Evolutionary conservation across 2,113 vertebrate species (phyloP).

Genomic region (Burhinus bistriatus): DNA sequence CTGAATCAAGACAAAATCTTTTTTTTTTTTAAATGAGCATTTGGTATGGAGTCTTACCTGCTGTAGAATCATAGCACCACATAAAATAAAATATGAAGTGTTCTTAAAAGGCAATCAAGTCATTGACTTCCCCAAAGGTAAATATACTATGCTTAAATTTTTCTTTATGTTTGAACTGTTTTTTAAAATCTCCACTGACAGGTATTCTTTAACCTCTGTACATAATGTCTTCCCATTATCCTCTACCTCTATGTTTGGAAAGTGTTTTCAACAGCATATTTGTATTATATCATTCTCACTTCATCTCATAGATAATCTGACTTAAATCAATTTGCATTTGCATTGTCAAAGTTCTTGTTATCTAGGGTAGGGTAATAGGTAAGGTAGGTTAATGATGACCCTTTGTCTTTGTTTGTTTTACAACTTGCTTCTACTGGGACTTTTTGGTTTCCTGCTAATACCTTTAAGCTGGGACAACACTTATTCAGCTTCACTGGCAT

Average conservation of each 20-base stretch:
- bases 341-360: neutral
- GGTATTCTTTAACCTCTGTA: neutral
- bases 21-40: neutral
- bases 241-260: neutral
- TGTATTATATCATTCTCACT: neutral
- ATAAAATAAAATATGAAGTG: neutral
- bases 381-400: neutral
- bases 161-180: neutral
- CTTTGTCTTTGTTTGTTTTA: neutral
- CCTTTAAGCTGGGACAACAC: neutral
- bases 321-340: neutral
- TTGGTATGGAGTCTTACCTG: neutral
- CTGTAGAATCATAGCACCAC: neutral
- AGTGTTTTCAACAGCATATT: neutral
- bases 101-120: neutral
- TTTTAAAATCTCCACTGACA: neutral
- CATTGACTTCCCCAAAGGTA: neutral
- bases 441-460: neutral
- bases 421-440: neutral
- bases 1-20: neutral
- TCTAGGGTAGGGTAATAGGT: neutral
- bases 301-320: neutral
- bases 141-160: neutral
- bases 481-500: neutral
- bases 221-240: neutral